Evolutionary conservation across 2,797 vertebrate genomes (phyloP), one percentile per base, ranked within the genome.

Genomic region (Ciconia nigra): DNA sequence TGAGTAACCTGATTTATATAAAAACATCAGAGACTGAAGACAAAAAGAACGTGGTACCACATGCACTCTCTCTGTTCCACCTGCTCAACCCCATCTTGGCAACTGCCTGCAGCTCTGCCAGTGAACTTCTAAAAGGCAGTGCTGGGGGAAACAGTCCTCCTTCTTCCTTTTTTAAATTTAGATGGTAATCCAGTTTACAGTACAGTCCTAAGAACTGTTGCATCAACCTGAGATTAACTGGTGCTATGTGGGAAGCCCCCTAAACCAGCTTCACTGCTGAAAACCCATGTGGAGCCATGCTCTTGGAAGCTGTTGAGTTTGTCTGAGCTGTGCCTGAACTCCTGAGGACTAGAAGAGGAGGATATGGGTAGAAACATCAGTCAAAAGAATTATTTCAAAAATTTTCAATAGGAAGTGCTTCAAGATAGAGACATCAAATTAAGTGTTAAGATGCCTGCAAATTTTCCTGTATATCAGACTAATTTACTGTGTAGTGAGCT

Each of bases 201-300:
- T 10, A 55, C 0, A 55, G 51, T 13, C 57, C 51, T 73, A 69
- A 62, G 5, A 69, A 2, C 11, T 21, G 8, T 8, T 52, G 25
- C 25, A 52, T 44, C 54, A 80, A 51, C 11, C 41, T 15, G 16
- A 69, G 21, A 69, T 33, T 28, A 79, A 35, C 72, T 14, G 3
- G 54, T 35, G 49, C 58, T 42, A 12, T 17, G 29, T 39, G 28
- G 35, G 62, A 88, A 78, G 46, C 58, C 59, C 59, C 46, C 41
- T 52, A 69, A 77, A 52, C 28, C 41, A 72, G 49, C 31, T 52
- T 62, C 24, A 12, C 54, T 19, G 54, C 41, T 69, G n/a, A 57
- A 89, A 76, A 72, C 21, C 13, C 21, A 39, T 0, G 3, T 7
- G n/a, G 54, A 79, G 15, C 10, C 5, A 0, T 7, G 29, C 10